Base-by-base conservation (phyloP, 2,113 vertebrate genomes). In the Lophotis ruficrista region DNA sequence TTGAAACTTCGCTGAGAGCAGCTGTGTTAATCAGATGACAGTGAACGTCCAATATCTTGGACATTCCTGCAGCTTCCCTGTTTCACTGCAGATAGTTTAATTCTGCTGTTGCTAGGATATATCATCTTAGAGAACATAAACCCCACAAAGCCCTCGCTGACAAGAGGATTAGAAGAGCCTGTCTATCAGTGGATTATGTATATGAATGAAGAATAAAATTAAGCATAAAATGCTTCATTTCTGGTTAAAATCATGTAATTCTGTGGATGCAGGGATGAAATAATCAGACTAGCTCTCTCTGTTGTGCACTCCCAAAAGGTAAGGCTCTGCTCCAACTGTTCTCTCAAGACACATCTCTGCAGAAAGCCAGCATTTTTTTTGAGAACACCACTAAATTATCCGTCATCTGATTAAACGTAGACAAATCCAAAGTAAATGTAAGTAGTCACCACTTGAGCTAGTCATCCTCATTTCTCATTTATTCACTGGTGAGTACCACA, bases 81-180 rank as follows among this genome's bases (percentile, higher is more conserved):
- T 64, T 86, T 78, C 4, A 9, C 43, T 61, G 76, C 64, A 93
- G 68, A 60, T 81, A 66, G 68, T 56, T 92, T 93, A 94, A 96
- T 87, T 94, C 92, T 89, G 79, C 41, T 87, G 94, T 95, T 96
- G 96, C 96, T 96, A 96, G 94, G 94, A 93, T 95, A 93, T 94
- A 68, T 88, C 62, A 60, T 81, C 90, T 93, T 87, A 90, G 45
- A 81, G 83, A 90, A 88, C 65, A 89, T 91, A 95, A 97, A 90
- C 37, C 92, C 76, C 70, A 88, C 60, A 93, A 94, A 96, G 72
- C 65, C 76, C 35, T 89, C 21, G 1, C 83, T 2, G 56, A 94
- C 88, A 90, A 77, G 90, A 94, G 76, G 96, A 95, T 97, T 97
- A 96, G 65, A 90, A 94, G 18, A 90, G 30, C 17, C 80, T 86